Evolutionary conservation across 2,888 invertebrate genomes (phyloP), one percentile per base, ranked within the genome.

Genomic region (Elysia crispata): DNA sequence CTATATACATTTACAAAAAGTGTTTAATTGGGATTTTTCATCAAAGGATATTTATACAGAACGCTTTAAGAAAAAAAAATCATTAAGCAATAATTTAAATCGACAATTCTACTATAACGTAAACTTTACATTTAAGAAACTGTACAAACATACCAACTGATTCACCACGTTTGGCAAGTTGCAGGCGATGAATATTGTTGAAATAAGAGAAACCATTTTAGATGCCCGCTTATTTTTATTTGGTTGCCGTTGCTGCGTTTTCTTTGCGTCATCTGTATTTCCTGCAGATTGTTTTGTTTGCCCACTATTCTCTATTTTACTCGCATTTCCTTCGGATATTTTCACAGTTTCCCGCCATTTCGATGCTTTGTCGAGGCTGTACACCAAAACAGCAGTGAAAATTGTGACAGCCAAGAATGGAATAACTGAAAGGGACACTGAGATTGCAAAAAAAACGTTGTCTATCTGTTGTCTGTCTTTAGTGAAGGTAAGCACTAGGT

Each of bases 171-270:
- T 25, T 0, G 76, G 76, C 1, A 64, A 13, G 28, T 23, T 67
- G 31, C 76, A 76, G 20, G 49, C 66, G 25, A 76, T 76, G 54
- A 76, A 76, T 20, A 67, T 20, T 1, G 49, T 30, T 28, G 76
- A 76, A 33, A 66, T 76, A 13, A 76, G 18, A 0, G 62, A 31
- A 0, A 76, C 67, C 76, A 76, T 76, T 76, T 76, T 76, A 5
- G 41, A 41, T 11, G 67, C 67, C n/a, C 23, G 41, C 20, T 67
- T 60, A 31, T 76, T 67, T n/a, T 67, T 49, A 28, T 20, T n/a
- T 3, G 76, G 20, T 0, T 66, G 11, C 18, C 23, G 5, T 20
- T 41, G 70, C 20, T 49, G 11, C 13, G 23, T 15, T 13, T 25
- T 67, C 3, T 15, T 75, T n/a, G 62, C 6, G 62, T 62, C 23